Conservation (phyloP, 92 coral and sea anemone genomes). For the Epizoanthus scotinus region DNA sequence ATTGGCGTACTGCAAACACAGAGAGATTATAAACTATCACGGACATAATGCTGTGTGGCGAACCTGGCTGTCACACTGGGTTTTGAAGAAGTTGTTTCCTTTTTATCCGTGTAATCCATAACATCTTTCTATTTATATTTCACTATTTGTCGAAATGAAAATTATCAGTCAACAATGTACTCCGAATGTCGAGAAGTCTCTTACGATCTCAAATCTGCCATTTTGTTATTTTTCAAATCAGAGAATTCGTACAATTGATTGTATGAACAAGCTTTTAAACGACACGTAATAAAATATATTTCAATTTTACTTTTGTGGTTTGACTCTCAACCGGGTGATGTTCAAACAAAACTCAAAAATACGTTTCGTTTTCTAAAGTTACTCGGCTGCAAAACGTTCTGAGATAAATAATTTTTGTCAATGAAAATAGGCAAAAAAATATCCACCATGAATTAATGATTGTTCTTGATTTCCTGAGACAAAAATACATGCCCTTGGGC, state of each 20-base stretch:
- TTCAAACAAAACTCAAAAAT: background rate
- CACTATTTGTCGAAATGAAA: background rate
- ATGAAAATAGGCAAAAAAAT: background rate
- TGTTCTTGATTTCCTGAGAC: conserved; percentile 1
- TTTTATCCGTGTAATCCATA: background rate
- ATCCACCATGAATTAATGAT: conserved; percentile 12
- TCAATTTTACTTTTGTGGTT: conserved; percentile 17
- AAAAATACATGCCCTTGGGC: conserved; percentile 38
- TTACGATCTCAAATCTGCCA: background rate
- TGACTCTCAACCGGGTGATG: background rate
- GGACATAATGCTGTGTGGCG: background rate
- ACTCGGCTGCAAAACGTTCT: background rate
- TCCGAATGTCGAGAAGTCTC: background rate
- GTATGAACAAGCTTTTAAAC: background rate
- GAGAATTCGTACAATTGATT: too few species aligned
- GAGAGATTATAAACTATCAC: background rate
- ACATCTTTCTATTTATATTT: conserved; percentile 13
- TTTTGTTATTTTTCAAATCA: background rate
- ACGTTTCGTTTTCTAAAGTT: background rate
- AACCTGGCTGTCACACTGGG: background rate
- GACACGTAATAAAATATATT: background rate
- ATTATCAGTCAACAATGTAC: conserved; percentile 1
- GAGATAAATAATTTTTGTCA: background rate
- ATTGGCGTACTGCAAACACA: background rate
- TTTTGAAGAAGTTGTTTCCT: background rate